These are phyloP conservation scores for Anableps anableps DNA, from an alignment of 2,797 vertebrate genomes.

Conservation along the genomic window DNA sequence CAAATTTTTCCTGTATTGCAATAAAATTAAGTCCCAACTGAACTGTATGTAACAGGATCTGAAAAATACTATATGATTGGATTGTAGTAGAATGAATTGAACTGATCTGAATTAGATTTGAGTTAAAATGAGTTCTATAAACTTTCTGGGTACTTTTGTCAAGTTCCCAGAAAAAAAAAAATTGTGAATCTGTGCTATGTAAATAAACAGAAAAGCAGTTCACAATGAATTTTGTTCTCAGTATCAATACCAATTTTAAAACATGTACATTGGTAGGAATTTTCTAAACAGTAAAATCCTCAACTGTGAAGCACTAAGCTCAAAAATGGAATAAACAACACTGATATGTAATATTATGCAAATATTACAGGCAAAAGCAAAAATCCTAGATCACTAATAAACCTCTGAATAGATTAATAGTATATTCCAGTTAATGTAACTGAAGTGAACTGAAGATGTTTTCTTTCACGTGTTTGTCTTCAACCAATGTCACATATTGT, in stretches of 20 bases:
- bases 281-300: neutral
- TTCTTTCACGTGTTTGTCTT: slow-evolving; percentile 9
- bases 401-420: neutral
- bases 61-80: too few species aligned
- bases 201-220: neutral
- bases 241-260: too few species aligned
- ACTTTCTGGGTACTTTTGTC: neutral
- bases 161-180: neutral
- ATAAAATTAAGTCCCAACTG: too few species aligned
- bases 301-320: neutral
- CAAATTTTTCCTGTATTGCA: too few species aligned
- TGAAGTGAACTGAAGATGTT: too few species aligned
- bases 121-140: neutral
- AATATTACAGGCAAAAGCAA: neutral
- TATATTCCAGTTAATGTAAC: too few species aligned
- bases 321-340: neutral
- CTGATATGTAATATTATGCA: neutral
- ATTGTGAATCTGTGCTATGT: neutral
- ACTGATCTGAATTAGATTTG: neutral
- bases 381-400: neutral
- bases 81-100: neutral
- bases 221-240: neutral
- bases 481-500: slow-evolving; percentile 21
- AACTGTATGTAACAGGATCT: neutral
- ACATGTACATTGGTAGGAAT: too few species aligned